A percentile compares a stretch with the other conserved stretches of the same genome.
Conservation (phyloP, 53 echinoderm and acorn worm species). For the Echinarachnius parma region DNA sequence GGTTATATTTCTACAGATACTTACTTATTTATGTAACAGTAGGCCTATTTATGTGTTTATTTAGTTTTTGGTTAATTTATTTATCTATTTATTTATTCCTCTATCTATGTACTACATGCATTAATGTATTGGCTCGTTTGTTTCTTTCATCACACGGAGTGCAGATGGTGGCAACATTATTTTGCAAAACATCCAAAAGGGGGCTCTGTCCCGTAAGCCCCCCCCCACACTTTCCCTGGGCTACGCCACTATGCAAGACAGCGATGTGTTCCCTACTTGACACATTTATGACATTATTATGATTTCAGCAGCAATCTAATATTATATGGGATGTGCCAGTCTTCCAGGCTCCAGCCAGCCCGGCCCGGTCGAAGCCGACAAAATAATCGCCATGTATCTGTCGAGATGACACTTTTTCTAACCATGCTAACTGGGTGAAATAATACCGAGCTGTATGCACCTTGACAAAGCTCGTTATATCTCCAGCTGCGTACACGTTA, state of each 20-base stretch:
- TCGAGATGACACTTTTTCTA: neutral
- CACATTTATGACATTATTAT: constrained; percentile 43
- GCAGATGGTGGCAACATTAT: too few relatives aligned
- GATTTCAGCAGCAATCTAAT: constrained; percentile 30
- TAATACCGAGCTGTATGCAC: constrained; percentile 10
- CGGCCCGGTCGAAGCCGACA: neutral
- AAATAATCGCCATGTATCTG: too few relatives aligned
- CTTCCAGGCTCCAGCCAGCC: neutral
- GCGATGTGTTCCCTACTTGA: constrained; percentile 18
- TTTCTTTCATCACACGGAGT: too few relatives aligned
- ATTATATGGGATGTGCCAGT: too few relatives aligned
- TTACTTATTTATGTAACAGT: too few relatives aligned
- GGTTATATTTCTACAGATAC: too few relatives aligned
- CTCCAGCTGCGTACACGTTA: constrained; percentile 10
- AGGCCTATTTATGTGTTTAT: too few relatives aligned
- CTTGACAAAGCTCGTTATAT: constrained; percentile 20
- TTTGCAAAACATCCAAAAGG: neutral
- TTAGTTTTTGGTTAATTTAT: too few relatives aligned
- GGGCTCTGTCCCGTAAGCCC: neutral
- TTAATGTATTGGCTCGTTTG: too few relatives aligned
- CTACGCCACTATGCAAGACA: constrained; percentile 13
- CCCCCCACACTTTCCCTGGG: neutral
- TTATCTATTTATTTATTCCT: too few relatives aligned
- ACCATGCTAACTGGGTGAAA: constrained; percentile 10
- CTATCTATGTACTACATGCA: too few relatives aligned